These are phyloP conservation scores for Polydrusus tereticollis DNA, from an alignment of 2,888 invertebrate genomes.

Conservation along the genomic window DNA sequence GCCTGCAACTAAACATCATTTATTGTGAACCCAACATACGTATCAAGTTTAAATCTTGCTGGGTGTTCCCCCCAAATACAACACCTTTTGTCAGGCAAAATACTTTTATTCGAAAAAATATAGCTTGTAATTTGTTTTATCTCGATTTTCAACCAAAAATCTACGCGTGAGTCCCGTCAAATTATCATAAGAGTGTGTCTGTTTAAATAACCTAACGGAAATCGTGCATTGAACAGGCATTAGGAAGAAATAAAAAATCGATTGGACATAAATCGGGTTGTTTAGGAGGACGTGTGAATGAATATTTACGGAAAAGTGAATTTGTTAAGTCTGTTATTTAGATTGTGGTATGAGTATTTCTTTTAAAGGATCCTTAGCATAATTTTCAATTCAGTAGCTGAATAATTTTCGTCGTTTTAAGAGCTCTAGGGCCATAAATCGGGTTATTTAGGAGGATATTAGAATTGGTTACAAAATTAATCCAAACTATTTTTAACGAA, in stretches of 20 bases:
- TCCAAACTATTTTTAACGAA: too few relatives aligned
- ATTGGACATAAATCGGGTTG: slow-evolving; percentile 5
- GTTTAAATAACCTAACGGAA: not conserved
- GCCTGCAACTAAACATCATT: not conserved
- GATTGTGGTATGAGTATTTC: too few relatives aligned
- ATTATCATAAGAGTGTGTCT: slow-evolving; percentile 10
- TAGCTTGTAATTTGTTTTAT: slow-evolving; percentile 1
- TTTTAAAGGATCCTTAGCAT: too few relatives aligned
- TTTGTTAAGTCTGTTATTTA: too few relatives aligned
- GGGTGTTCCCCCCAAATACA: not conserved
- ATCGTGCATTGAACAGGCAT: not conserved
- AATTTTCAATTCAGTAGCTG: too few relatives aligned
- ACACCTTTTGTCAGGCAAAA: not conserved
- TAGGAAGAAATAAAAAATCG: slow-evolving; percentile 11
- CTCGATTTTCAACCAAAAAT: not conserved
- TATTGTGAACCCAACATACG: not conserved
- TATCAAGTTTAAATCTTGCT: slow-evolving; percentile 7
- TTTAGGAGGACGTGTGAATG: not conserved
- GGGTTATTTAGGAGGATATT: too few relatives aligned
- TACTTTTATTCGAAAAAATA: not conserved
- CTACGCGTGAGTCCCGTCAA: not conserved
- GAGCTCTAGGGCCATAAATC: too few relatives aligned
- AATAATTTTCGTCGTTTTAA: too few relatives aligned
- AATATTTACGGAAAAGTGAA: too few relatives aligned
- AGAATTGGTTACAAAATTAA: too few relatives aligned